Conservation (phyloP, 2,113 vertebrate species). For the Struthio camelus region DNA sequence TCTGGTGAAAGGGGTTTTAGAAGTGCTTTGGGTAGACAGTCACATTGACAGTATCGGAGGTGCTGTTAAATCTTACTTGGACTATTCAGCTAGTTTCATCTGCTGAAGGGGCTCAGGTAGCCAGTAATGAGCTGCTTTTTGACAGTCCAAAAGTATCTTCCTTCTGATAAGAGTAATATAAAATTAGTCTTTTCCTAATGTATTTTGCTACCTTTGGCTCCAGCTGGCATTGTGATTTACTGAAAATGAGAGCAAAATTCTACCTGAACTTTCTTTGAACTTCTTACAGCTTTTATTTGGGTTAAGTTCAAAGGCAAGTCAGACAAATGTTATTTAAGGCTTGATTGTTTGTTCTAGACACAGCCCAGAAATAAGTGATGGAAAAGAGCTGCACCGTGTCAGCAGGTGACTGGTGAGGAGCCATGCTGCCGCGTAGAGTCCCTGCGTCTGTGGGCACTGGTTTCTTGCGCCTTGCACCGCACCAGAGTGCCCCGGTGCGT, state of each 20-base stretch:
- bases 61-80: not conserved
- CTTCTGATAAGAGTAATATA: not conserved
- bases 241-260: not conserved
- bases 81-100: not conserved
- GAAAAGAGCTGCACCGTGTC: not conserved
- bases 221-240: not conserved
- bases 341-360: not conserved
- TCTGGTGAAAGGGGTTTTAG: not conserved
- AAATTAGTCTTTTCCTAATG: not conserved
- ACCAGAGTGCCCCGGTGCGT: accelerated
- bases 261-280: not conserved
- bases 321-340: not conserved
- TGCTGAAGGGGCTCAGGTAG: not conserved
- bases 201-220: not conserved
- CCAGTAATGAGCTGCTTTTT: not conserved
- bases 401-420: not conserved
- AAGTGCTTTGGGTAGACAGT: not conserved
- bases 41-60: not conserved
- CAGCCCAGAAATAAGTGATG: not conserved
- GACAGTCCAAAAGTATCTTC: not conserved
- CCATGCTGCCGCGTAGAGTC: not conserved
- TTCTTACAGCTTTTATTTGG: not conserved
- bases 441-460: not conserved
- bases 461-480: not conserved
- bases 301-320: not conserved